Base-by-base conservation (phyloP, 1,140 invertebrate genomes). In the Daktulosphaira vitifoliae region DNA sequence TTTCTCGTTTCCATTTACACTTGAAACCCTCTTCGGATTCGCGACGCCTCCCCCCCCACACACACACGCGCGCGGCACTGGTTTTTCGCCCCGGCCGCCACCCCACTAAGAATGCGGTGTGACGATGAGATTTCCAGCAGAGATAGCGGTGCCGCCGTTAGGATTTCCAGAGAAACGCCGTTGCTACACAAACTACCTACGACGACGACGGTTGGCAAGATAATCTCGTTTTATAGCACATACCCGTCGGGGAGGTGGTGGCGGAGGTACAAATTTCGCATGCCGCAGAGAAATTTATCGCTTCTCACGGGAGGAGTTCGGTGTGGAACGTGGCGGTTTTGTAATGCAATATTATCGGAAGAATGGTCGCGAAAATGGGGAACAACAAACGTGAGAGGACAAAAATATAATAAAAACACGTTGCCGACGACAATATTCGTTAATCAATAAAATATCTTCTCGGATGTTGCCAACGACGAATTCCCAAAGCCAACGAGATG, bases 251-350 rank as follows among this genome's bases (percentile, higher is more conserved):
- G 56, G 46, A n/a, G n/a, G n/a, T n/a, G n/a, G n/a, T n/a, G n/a
- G n/a, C n/a, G n/a, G n/a, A n/a, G n/a, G n/a, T n/a, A 25, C 56
- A 62, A 62, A 62, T 62, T 62, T 62, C 56, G 39, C 25, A 26
- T 29, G 16, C 56, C 6, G 6, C 23, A 25, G 15, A 20, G 29
- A 20, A 48, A 48, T 62, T 48, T 62, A 62, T 62, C 23, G 56
- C 44, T 62, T 62, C 56, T 62, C 56, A 62, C 56, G 56, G 56
- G 56, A n/a, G n/a, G n/a, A 62, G 42, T 62, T 48, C 42, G 37
- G n/a, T 18, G n/a, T n/a, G n/a, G n/a, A n/a, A n/a, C n/a, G 52
- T 25, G 13, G 23, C 25, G 39, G 54, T 16, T 59, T 59, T 59
- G n/a, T 9, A 59, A 46, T 59, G n/a, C 15, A 59, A 46, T 59